Percentiles rank a stretch among this genome's conserved stretches.
phyloP scores from a whole-genome alignment of 2,113 vertebrate genomes.

The Sapajus apella region DNA sequence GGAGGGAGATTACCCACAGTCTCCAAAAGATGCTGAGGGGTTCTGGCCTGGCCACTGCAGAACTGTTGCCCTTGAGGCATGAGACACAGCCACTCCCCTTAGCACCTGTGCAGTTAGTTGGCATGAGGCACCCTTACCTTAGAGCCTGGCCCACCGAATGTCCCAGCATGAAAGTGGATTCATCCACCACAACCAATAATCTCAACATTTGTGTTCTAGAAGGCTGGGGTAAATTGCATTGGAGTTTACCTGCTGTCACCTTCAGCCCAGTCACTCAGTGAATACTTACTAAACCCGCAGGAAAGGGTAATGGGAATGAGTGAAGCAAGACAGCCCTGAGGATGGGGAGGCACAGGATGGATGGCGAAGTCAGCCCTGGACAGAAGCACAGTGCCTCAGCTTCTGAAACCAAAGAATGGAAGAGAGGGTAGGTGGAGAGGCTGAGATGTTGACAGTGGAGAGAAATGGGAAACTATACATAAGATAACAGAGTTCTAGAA shows the following conservation, averaged over 20 bases:
- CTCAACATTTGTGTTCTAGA: background rate
- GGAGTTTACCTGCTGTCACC: background rate
- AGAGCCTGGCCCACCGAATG: background rate
- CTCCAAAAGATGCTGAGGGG: background rate
- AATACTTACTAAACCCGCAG: background rate
- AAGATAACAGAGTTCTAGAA: background rate
- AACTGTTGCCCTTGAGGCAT: fast-evolving
- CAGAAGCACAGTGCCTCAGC: background rate
- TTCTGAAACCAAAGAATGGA: background rate
- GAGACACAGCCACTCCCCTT: no score
- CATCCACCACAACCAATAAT: background rate
- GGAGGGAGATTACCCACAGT: no score
- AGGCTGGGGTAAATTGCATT: background rate
- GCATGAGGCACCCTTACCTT: background rate
- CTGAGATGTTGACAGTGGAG: background rate
- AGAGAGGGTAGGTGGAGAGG: background rate
- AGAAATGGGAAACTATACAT: background rate
- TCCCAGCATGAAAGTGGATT: background rate
- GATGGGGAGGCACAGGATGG: background rate
- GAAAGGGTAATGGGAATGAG: background rate
- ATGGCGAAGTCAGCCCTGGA: background rate
- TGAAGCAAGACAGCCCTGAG: background rate
- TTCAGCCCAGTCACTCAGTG: background rate
- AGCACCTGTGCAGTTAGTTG: background rate
- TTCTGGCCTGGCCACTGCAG: background rate